These are phyloP conservation scores for Cynaeus angustus DNA, from an alignment of 2,888 invertebrate genomes.

Conservation along the genomic window DNA sequence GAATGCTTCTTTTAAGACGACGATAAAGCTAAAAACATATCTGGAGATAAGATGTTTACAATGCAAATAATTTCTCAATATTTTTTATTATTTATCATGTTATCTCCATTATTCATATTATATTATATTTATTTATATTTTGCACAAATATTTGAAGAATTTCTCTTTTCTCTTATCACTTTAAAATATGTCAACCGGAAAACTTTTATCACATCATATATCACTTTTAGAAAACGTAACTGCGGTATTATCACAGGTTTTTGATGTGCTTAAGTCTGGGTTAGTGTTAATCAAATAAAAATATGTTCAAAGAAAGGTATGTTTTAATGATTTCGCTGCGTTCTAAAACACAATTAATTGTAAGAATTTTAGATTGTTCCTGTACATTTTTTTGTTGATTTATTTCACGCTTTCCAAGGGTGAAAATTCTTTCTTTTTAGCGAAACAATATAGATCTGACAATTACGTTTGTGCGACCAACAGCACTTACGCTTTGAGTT, in stretches of 20 bases:
- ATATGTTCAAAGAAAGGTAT: not conserved
- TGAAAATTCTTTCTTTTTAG: constrained; percentile 2
- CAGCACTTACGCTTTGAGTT: constrained; percentile 22
- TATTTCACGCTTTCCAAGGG: not conserved
- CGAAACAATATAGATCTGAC: not conserved
- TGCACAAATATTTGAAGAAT: no score
- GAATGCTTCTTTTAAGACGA: no score
- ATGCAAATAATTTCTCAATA: not conserved
- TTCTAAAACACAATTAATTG: no score
- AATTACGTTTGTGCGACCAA: constrained; percentile 23
- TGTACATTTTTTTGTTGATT: not conserved
- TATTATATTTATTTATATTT: no score
- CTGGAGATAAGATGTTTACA: not conserved
- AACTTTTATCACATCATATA: no score
- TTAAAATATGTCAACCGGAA: constrained; percentile 31
- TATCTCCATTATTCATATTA: no score
- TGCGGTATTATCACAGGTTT: not conserved
- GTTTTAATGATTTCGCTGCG: not conserved
- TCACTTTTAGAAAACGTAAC: constrained; percentile 15
- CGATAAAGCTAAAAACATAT: no score
- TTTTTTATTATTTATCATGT: no score
- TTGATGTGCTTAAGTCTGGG: not conserved
- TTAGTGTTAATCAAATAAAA: not conserved
- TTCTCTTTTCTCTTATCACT: not conserved
- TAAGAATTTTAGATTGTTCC: not conserved